Evolutionary conservation across 53 echinoderm and acorn worm species (phyloP).

Genomic region (Mesocentrotus franciscanus): DNA sequence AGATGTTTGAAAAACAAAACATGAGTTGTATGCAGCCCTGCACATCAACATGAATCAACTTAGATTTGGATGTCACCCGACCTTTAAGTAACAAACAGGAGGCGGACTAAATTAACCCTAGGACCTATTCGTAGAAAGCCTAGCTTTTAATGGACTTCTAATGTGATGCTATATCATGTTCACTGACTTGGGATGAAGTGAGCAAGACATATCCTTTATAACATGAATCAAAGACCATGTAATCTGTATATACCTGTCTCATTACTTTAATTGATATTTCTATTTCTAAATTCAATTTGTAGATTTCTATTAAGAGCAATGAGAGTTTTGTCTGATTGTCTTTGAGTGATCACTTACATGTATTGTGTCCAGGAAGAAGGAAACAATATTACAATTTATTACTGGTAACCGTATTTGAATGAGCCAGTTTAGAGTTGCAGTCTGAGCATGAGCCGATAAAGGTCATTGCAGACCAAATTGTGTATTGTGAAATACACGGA

Average conservation of each 20-base stretch:
- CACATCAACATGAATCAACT: no score
- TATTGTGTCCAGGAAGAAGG: not conserved
- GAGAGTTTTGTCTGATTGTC: not conserved
- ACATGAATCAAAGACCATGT: not conserved
- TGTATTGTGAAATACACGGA: no score
- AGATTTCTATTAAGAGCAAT: not conserved
- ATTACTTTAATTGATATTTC: not conserved
- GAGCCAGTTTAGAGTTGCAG: no score
- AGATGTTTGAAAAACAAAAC: no score
- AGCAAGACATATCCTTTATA: not conserved
- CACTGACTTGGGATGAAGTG: not conserved
- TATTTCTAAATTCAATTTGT: not conserved
- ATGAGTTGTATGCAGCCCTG: no score
- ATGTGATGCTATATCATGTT: not conserved
- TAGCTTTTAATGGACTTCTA: not conserved
- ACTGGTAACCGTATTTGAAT: not conserved
- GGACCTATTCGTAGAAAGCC: not conserved
- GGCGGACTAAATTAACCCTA: constrained; percentile 69
- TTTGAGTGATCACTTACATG: not conserved
- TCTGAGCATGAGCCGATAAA: no score
- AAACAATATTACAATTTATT: not conserved
- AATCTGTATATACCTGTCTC: not conserved
- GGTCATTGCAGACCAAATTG: no score
- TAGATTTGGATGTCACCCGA: no score
- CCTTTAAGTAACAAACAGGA: no score